phyloP scores from a whole-genome alignment of 1,140 invertebrate species.

The Nylanderia fulva region DNA sequence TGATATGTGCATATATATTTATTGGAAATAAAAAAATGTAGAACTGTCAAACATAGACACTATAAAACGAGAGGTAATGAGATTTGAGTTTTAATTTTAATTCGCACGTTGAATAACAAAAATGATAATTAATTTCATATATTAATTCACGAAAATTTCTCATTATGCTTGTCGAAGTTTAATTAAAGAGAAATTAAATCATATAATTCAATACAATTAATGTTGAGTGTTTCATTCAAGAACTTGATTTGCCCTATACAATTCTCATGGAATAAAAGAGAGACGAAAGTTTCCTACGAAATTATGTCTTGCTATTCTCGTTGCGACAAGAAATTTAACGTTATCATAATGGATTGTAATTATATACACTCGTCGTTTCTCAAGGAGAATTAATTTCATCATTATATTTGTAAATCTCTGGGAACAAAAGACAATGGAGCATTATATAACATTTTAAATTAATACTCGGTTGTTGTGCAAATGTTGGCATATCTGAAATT shows the following conservation, averaged over 20 bases:
- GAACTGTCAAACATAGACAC: neutral
- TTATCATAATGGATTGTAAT: neutral
- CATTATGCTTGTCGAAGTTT: neutral
- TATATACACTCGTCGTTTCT: neutral
- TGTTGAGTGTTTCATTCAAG: slow-evolving; percentile 22
- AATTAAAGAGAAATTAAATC: too few relatives aligned
- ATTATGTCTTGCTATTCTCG: neutral
- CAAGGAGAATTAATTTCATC: neutral
- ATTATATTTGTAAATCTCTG: neutral
- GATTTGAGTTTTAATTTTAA: neutral
- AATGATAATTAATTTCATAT: slow-evolving; percentile 12
- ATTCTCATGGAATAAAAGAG: neutral
- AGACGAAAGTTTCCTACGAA: neutral
- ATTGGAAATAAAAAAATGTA: neutral
- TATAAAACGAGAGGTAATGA: slow-evolving; percentile 7
- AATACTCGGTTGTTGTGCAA: neutral
- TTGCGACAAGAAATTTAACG: neutral
- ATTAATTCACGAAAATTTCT: slow-evolving; percentile 33
- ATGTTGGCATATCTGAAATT: neutral
- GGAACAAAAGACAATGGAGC: neutral
- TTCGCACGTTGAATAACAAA: neutral
- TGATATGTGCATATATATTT: neutral
- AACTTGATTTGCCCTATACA: neutral
- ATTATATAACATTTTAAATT: neutral
- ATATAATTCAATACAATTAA: slow-evolving; percentile 22